Evolutionary conservation across 2,113 vertebrate species (phyloP).

Genomic region (Thymallus thymallus): DNA sequence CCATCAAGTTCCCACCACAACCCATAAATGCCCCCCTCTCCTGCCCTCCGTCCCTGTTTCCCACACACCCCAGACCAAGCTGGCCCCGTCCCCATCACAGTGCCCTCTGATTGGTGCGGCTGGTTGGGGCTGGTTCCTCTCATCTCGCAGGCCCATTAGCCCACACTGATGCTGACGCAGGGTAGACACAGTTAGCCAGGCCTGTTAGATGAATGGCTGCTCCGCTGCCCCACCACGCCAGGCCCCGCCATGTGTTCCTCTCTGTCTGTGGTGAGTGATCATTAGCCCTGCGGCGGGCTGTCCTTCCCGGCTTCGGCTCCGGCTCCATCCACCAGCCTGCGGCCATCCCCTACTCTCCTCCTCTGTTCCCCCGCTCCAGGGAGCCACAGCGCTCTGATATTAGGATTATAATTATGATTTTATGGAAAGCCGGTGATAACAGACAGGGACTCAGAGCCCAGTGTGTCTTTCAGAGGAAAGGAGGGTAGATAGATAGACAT

Average conservation of each 20-base stretch:
- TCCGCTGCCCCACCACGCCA: neutral
- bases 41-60: conserved; percentile 17
- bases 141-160: conserved; percentile 41
- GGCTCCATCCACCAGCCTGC: too few species aligned
- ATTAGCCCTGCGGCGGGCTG: conserved; percentile 22
- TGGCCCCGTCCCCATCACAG: conserved; percentile 29
- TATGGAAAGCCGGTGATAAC: conserved; percentile 37
- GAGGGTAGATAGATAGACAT: conserved; percentile 33
- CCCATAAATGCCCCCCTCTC: conserved; percentile 45
- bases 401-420: conserved; percentile 45
- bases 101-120: conserved; percentile 35
- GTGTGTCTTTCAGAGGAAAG: conserved; percentile 29
- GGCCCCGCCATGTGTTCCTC: conserved; percentile 1
- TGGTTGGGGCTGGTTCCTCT: conserved; percentile 3
- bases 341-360: neutral
- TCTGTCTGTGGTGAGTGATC: conserved; percentile 12
- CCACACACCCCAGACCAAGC: conserved; percentile 39
- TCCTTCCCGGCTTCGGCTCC: neutral
- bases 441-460: conserved; percentile 25
- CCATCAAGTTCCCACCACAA: conserved; percentile 58
- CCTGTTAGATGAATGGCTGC: conserved; percentile 32
- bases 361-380: conserved; percentile 4
- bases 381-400: conserved; percentile 29
- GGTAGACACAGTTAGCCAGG: conserved; percentile 31
- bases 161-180: conserved; percentile 43